Evolutionary conservation across 2,113 vertebrate species (phyloP).

Genomic region (Chloebia gouldiae): DNA sequence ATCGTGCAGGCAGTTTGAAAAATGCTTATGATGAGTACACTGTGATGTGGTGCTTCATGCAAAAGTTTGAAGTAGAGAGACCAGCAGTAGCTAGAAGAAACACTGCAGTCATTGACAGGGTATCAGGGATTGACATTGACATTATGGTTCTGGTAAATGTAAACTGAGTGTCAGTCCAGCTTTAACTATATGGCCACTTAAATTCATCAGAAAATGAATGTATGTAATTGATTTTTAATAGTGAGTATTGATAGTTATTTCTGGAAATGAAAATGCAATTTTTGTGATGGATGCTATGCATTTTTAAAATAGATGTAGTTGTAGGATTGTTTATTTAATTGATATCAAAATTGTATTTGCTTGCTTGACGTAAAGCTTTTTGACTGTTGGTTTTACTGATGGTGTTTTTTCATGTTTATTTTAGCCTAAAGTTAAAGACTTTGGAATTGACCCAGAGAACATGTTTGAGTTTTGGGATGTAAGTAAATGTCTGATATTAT

Average conservation of each 20-base stretch:
- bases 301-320: not conserved
- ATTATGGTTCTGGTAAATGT: not conserved
- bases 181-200: not conserved
- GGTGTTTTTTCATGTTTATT: not conserved
- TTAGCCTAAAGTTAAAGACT: constrained; percentile 93
- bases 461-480: constrained; percentile 99
- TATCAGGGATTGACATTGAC: not conserved
- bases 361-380: not conserved
- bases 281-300: not conserved
- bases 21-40: not conserved
- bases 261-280: not conserved
- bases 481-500: constrained; percentile 68
- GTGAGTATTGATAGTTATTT: not conserved
- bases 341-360: not conserved
- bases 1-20: not conserved
- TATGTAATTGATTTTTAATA: not conserved
- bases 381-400: not conserved
- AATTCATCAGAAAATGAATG: not conserved
- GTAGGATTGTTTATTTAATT: not conserved
- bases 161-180: not conserved
- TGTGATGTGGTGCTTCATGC: not conserved
- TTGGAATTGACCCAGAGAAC: constrained; percentile 93
- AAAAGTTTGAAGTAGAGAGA: not conserved
- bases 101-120: not conserved
- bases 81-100: not conserved